Evolutionary conservation across 1,140 invertebrate genomes (phyloP), one percentile per base, ranked within the genome.

Genomic region (Cyclargus thomasi): DNA sequence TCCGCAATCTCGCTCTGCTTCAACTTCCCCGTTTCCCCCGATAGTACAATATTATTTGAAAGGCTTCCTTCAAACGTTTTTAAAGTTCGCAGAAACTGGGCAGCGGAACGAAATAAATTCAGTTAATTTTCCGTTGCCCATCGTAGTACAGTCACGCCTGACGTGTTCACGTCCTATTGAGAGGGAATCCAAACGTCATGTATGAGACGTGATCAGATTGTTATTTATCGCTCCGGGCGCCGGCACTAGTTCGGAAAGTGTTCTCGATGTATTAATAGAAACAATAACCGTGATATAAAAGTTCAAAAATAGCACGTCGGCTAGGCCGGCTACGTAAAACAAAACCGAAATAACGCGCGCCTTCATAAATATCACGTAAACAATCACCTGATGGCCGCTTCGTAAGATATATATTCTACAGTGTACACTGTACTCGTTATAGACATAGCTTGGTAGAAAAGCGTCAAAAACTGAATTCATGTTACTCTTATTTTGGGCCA

Each of bases 211-310:
- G 14, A 2, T 47, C 39, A 47, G 39, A 29, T 29, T 29, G 23
- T 29, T 39, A 39, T 47, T 47, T 47, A 47, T 47, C 39, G 39
- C 39, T 47, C 10, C 39, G 14, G 39, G 39, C 39, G 55, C 10
- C 55, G 10, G 55, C 18, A 8, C 7, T 20, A 18, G 55, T 59
- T 59, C 18, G 2, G 20, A 59, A 2, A 11, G 18, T 21, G 18
- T 11, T 17, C 53, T 16, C n/a, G 53, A 57, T 59, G 20, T 59
- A 59, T 59, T 20, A 20, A 10, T 59, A 20, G 55, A 59, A 59
- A 59, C 55, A 59, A 59, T 59, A 59, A 20, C 55, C 20, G 18
- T 18, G 10, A 21, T 59, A 59, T 59, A 59, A 59, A 59, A 59
- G 18, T 21, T 18, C 55, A 59, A n/a, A 59, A 59, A 59, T 59